Evolutionary conservation across 2,797 vertebrate genomes (phyloP), one percentile per base, ranked within the genome.

Genomic region (Peromyscus nudipes): DNA sequence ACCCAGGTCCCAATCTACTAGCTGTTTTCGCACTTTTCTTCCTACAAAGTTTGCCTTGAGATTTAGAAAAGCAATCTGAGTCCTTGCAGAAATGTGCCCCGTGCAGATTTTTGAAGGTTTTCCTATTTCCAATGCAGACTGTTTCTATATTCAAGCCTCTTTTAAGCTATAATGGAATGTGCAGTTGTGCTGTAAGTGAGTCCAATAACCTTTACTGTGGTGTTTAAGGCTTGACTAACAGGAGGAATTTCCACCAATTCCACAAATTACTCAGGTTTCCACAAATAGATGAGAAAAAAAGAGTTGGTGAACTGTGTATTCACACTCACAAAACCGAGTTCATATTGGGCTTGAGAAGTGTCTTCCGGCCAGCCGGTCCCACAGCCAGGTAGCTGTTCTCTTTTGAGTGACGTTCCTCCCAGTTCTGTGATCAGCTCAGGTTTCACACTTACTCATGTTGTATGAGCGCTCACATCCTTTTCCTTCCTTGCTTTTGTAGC

Each of bases 401-500:
- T 27, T 67, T n/a, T 4, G 31, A 52, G 29, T n/a, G 43, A 27
- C 0, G 0, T 1, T 55, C 46, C 65, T 25, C 16, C 10, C 1
- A 11, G 34, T 29, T 71, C 31, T 52, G 25, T 13, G 52, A 57
- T 21, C 23, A 89, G 13, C 57, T 97, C n/a, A 37, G 23, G 76
- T 86, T 92, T 96, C 83, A 37, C 17, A 76, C 65, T 89, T 52
- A 23, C 25, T 76, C 52, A 43, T 55, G 55, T 40, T 57, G 4
- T 57, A 21, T 65, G 49, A 82, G 1, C 23, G n/a, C 55, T 81
- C 46, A 40, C 79, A 40, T 77, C 13, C 37, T 31, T 46, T 17
- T 40, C 2, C 19, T 40, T 76, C 75, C 73, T 92, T 49, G 3
- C 81, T 93, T 17, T 94, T n/a, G 0, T 29, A 99, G 99, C 98